phyloP scores from a whole-genome alignment of 2,113 vertebrate species.

The Apaloderma vittatum region DNA sequence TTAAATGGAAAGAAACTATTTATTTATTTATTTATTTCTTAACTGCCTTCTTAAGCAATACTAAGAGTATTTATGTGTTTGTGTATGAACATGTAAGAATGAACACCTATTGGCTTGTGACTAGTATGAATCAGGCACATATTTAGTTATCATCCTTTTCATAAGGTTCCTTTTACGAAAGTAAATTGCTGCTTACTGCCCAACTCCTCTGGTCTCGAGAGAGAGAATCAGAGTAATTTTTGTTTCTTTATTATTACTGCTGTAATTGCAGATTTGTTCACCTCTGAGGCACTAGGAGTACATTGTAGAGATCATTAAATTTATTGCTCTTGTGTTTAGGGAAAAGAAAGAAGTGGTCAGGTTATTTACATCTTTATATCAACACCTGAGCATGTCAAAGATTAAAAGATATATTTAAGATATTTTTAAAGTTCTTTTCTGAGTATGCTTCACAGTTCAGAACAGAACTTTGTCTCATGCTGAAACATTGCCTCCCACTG shows the following conservation, averaged over 20 bases:
- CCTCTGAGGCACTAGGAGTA: slow-evolving; percentile 28
- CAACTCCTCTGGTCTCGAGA: not conserved
- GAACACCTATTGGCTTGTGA: not conserved
- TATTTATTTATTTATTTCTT: not conserved
- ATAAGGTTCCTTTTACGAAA: not conserved
- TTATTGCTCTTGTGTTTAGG: slow-evolving; percentile 52
- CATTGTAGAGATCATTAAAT: slow-evolving; percentile 68
- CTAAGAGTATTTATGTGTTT: not conserved
- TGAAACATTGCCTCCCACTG: slow-evolving; percentile 56
- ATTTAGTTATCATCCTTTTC: slow-evolving; percentile 10
- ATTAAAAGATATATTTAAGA: slow-evolving; percentile 51
- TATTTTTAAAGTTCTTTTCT: slow-evolving; percentile 36
- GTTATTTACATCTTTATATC: slow-evolving; percentile 41
- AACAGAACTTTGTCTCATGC: slow-evolving; percentile 52
- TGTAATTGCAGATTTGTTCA: slow-evolving; percentile 46
- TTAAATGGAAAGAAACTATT: not conserved
- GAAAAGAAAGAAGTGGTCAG: not conserved
- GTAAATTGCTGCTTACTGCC: not conserved
- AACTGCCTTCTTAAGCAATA: not conserved
- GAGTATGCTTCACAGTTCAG: slow-evolving; percentile 44
- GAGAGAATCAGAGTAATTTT: not conserved
- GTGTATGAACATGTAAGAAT: not conserved
- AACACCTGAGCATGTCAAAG: slow-evolving; percentile 44
- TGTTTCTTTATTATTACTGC: slow-evolving; percentile 5
- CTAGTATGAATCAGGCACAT: not conserved